These are phyloP conservation scores for Nixonia krombeini DNA, from an alignment of 1,140 invertebrate genomes.

Conservation along the genomic window DNA sequence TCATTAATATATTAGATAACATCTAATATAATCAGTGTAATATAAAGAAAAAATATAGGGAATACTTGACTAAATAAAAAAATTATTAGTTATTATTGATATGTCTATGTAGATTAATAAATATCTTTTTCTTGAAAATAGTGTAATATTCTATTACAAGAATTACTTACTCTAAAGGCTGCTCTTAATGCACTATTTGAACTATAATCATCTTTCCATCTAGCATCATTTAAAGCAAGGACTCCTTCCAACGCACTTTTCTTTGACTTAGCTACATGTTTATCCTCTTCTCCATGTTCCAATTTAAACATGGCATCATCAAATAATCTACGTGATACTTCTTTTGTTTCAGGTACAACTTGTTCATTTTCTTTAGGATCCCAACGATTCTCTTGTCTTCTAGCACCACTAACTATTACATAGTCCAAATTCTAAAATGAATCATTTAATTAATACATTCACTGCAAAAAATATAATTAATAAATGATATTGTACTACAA, in stretches of 20 bases:
- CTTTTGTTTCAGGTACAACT: conserved; percentile 91
- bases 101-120: too few relatives aligned
- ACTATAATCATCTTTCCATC: conserved; percentile 92
- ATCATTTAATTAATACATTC: conserved; percentile 44
- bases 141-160: not conserved
- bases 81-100: conserved; percentile 1
- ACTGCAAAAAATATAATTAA: not conserved
- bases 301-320: conserved; percentile 97
- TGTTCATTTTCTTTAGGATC: conserved; percentile 97
- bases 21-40: too few relatives aligned
- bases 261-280: conserved; percentile 78
- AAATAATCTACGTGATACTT: conserved; percentile 87
- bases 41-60: too few relatives aligned
- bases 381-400: conserved; percentile 98
- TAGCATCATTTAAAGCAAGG: conserved; percentile 82
- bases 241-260: conserved; percentile 82
- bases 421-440: conserved; percentile 96
- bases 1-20: too few relatives aligned
- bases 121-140: too few relatives aligned
- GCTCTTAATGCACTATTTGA: conserved; percentile 87
- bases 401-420: conserved; percentile 93
- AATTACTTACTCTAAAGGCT: conserved; percentile 83
- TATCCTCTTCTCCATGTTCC: conserved; percentile 91
- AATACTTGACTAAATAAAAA: not conserved
- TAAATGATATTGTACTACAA: too few relatives aligned